Evolutionary conservation across 1,140 invertebrate genomes (phyloP).

Genomic region (Catajapyx aquilonaris): DNA sequence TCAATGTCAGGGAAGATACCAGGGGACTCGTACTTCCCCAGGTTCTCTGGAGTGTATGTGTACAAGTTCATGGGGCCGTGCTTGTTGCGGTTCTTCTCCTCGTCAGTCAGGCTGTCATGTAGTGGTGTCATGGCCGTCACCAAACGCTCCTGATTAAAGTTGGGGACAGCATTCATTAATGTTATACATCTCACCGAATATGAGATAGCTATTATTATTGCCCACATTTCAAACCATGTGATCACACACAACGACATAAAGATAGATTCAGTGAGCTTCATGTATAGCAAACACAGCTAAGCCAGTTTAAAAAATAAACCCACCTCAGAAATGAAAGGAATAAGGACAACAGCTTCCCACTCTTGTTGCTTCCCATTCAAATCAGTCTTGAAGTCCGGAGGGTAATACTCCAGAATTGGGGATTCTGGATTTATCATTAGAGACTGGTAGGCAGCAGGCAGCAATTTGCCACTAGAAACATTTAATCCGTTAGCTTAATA

Average conservation of each 20-base stretch:
- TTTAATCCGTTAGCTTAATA: background rate
- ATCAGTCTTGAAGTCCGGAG: slow-evolving; percentile 68
- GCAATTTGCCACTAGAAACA: too few relatives aligned
- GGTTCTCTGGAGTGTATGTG: slow-evolving; percentile 33
- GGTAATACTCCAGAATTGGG: slow-evolving; percentile 76
- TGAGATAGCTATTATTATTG: too few relatives aligned
- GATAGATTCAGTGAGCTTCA: too few relatives aligned
- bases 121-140: slow-evolving; percentile 54
- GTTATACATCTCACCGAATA: too few relatives aligned
- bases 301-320: too few relatives aligned
- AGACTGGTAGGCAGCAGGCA: slow-evolving; percentile 59
- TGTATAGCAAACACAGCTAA: too few relatives aligned
- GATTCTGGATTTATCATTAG: slow-evolving; percentile 66
- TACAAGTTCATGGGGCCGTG: slow-evolving; percentile 73
- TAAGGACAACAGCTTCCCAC: slow-evolving; percentile 93
- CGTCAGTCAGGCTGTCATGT: slow-evolving; percentile 37
- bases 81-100: slow-evolving; percentile 52
- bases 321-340: slow-evolving; percentile 91
- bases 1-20: background rate
- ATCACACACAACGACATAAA: too few relatives aligned
- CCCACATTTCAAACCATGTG: too few relatives aligned
- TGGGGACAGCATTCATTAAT: too few relatives aligned
- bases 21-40: slow-evolving; percentile 20
- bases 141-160: slow-evolving; percentile 34
- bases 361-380: slow-evolving; percentile 86